Evolutionary conservation across 2,888 invertebrate genomes (phyloP).

Genomic region (Geotrupes spiniger): DNA sequence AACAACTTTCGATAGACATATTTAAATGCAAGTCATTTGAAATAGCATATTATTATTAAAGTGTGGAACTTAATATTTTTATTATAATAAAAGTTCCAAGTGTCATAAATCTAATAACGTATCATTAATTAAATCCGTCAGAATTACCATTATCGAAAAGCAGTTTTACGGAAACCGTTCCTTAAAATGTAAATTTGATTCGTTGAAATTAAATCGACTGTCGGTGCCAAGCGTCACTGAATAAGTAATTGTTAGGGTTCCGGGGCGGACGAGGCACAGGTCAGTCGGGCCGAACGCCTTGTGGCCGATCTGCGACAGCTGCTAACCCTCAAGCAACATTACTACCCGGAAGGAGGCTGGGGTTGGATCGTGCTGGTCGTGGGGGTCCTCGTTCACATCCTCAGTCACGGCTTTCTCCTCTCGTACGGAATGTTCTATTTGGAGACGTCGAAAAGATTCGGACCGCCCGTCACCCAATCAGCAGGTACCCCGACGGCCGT

Average conservation of each 20-base stretch:
- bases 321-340: conserved; percentile 72
- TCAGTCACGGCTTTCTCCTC: conserved; percentile 73
- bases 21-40: too few relatives aligned
- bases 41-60: too few relatives aligned
- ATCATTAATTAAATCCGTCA: too few relatives aligned
- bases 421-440: conserved; percentile 55
- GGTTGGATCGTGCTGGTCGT: conserved; percentile 78
- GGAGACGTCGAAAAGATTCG: conserved; percentile 51
- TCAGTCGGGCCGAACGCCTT: conserved; percentile 54
- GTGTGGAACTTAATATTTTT: too few relatives aligned
- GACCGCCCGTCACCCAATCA: conserved; percentile 58
- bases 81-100: too few relatives aligned
- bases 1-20: too few relatives aligned
- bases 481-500: conserved; percentile 59
- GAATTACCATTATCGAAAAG: too few relatives aligned
- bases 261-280: conserved; percentile 52
- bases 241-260: conserved; percentile 32
- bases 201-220: too few relatives aligned
- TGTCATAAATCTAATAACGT: too few relatives aligned
- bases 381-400: conserved; percentile 68
- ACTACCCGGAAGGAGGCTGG: conserved; percentile 87
- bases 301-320: conserved; percentile 58
- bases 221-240: neutral
- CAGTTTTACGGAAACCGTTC: too few relatives aligned
- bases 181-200: too few relatives aligned